Evolutionary conservation across 2,113 vertebrate species (phyloP), one percentile per base, ranked within the genome.

Genomic region (Pygathrix nemaeus): DNA sequence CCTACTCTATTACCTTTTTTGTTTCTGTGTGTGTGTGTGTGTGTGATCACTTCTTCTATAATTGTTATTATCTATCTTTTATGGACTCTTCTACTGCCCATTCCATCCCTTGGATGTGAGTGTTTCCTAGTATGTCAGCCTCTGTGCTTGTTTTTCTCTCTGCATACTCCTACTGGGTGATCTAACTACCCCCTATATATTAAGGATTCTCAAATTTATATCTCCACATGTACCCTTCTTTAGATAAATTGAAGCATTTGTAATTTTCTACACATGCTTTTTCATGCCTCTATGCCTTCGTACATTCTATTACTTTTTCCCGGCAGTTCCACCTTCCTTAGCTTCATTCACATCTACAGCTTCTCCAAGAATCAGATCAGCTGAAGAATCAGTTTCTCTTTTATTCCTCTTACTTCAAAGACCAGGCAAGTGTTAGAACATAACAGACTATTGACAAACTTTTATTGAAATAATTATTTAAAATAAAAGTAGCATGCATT

Each of bases 391-490:
- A 90, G 43, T 38, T 94, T 93, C 21, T 68, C 38, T 45, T 82
- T 81, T 38, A 38, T 66, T 9, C 18, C 43, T 25, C 17, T 52
- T 75, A 21, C 30, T 8, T 93, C 59, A 78, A 93, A 79, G 27
- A 75, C 12, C 48, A 95, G 86, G 45, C 14, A 68, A 82, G 30
- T 76, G 32, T 84, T 59, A 93, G 48, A 92, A 86, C 11, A 82
- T 8, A 83, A 48, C 23, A 92, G 18, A 14, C 6, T n/a, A 88
- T 48, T 72, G 64, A 35, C 6, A 94, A 72, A 43, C 43, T 73
- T 32, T 81, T 86, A 59, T 25, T 92, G 43, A 89, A 81, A 96
- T 32, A 90, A 27, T 78, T 83, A 83, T 61, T 88, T 96, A 30
- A 75, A 80, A 85, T 88, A 95, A 68, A 96, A 75, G 38, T 84